These are phyloP conservation scores for Armadillidium nasatum DNA, from an alignment of 1,140 invertebrate genomes.

Conservation along the genomic window DNA sequence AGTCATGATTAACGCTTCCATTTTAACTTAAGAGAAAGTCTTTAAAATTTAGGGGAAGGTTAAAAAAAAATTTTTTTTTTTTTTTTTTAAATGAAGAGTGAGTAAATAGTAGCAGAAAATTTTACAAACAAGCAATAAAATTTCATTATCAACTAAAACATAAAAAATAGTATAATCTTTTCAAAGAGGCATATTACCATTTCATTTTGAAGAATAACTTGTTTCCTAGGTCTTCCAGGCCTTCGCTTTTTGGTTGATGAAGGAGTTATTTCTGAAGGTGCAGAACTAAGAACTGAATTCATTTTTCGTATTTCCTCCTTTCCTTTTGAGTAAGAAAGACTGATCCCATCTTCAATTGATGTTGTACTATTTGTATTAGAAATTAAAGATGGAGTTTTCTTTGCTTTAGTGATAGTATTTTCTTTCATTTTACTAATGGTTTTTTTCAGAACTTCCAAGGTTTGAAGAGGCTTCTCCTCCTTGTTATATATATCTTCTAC, in stretches of 20 bases:
- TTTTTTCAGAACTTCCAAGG: not conserved
- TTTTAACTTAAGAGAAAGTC: too few relatives aligned
- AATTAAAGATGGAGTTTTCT: not conserved
- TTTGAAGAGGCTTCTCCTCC: not conserved
- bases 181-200: not conserved
- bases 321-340: not conserved
- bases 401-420: not conserved
- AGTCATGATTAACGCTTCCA: too few relatives aligned
- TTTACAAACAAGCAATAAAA: too few relatives aligned
- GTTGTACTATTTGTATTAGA: too few relatives aligned
- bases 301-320: not conserved
- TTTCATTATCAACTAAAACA: too few relatives aligned
- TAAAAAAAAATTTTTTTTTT: too few relatives aligned
- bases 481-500: constrained; percentile 1
- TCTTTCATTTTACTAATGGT: too few relatives aligned
- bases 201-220: not conserved
- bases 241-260: not conserved
- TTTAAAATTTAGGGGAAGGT: too few relatives aligned
- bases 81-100: too few relatives aligned
- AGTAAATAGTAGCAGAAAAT: too few relatives aligned
- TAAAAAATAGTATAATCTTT: too few relatives aligned
- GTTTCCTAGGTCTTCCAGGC: not conserved
- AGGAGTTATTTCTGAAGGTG: not conserved
- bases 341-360: not conserved
- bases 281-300: not conserved